phyloP scores from a whole-genome alignment of 2,888 invertebrate genomes.

The Apomyelois bistriatella region DNA sequence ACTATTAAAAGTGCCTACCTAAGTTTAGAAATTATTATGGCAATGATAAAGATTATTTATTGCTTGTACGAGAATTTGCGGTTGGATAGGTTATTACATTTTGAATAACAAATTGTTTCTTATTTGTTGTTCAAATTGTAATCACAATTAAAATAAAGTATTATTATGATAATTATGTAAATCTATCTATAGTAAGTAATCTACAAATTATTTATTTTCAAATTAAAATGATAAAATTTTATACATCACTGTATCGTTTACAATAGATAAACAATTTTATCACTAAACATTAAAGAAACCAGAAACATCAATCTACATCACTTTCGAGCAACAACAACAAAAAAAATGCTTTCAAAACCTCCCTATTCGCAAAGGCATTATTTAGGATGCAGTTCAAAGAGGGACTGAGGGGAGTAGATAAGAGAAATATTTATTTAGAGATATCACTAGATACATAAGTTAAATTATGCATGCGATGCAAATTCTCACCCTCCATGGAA shows the following conservation, averaged over 20 bases:
- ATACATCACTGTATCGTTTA: background rate
- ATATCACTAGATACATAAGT: constrained; percentile 48
- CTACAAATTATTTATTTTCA: too few relatives aligned
- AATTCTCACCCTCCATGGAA: constrained; percentile 45
- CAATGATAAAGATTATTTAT: too few relatives aligned
- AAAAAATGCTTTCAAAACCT: constrained; percentile 33
- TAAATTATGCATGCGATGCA: constrained; percentile 77
- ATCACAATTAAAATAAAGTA: too few relatives aligned
- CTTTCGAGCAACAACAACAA: constrained; percentile 35
- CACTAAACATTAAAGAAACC: background rate
- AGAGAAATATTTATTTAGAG: constrained; percentile 58
- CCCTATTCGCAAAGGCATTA: constrained; percentile 60
- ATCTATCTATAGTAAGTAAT: too few relatives aligned
- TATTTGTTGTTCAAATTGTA: too few relatives aligned
- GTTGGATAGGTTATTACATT: too few relatives aligned
- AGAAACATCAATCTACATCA: constrained; percentile 15
- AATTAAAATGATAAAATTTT: too few relatives aligned
- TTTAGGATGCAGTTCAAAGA: constrained; percentile 64
- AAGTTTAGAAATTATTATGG: too few relatives aligned
- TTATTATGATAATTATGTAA: too few relatives aligned
- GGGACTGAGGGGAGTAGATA: constrained; percentile 66
- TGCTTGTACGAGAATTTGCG: too few relatives aligned
- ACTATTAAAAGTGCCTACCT: too few relatives aligned
- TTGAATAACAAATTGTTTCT: too few relatives aligned
- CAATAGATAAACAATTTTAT: background rate